Percentiles rank a stretch among this genome's conserved stretches.
Conservation (phyloP, 2,888 invertebrate genomes). For the Stratiomys singularior region DNA sequence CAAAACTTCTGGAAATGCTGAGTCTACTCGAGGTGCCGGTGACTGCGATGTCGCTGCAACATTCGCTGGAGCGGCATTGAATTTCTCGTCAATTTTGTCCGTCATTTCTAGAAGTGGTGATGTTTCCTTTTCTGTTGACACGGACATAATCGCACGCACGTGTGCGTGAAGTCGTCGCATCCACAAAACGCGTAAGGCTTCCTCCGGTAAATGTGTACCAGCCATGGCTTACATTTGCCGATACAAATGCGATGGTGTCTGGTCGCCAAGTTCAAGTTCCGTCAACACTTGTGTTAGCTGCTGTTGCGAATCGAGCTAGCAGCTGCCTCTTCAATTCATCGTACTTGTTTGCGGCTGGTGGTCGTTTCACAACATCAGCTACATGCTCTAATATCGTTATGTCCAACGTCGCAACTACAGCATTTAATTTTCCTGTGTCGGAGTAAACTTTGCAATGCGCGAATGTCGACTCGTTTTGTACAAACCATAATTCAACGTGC, state of each 20-base stretch:
- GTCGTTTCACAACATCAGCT: neutral
- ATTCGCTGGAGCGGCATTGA: neutral
- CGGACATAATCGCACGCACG: neutral
- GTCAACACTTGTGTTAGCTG: slow-evolving; percentile 10
- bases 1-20: neutral
- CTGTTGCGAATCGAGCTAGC: neutral
- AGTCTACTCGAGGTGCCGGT: neutral
- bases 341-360: neutral
- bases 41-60: neutral
- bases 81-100: neutral
- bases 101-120: neutral
- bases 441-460: neutral
- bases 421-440: neutral
- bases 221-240: slow-evolving; percentile 3
- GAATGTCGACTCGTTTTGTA: neutral
- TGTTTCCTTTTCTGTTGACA: neutral
- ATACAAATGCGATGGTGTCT: slow-evolving; percentile 9
- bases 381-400: neutral
- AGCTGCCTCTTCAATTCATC: slow-evolving; percentile 4
- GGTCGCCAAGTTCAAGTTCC: neutral
- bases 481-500: too few relatives aligned
- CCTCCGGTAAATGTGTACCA: neutral
- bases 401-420: neutral
- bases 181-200: neutral
- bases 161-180: slow-evolving; percentile 5